phyloP scores from a whole-genome alignment of 2,888 invertebrate genomes.

The Blomia tropicalis region DNA sequence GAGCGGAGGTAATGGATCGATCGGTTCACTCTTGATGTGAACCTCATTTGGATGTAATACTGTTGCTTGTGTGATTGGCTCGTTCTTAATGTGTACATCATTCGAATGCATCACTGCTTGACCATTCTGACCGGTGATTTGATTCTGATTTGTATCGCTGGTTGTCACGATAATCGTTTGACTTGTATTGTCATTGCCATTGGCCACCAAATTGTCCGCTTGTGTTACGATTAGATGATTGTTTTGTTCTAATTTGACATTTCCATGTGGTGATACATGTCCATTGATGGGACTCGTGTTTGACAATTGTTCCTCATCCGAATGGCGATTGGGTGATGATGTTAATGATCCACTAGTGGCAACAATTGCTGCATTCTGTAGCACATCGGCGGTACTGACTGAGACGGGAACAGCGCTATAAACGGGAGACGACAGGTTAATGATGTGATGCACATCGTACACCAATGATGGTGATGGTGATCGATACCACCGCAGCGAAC shows the following conservation, averaged over 20 bases:
- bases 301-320: constrained; percentile 10
- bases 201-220: not conserved
- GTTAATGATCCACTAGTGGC: constrained; percentile 16
- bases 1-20: constrained; percentile 25
- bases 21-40: constrained; percentile 25
- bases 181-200: not conserved
- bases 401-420: constrained; percentile 19
- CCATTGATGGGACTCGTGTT: constrained; percentile 20
- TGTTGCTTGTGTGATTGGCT: not conserved
- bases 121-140: not conserved
- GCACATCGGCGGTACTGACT: constrained; percentile 16
- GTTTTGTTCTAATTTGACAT: not conserved
- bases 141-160: not conserved
- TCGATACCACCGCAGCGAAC: not conserved
- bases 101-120: not conserved
- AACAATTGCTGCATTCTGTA: constrained; percentile 19
- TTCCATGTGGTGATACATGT: constrained; percentile 14
- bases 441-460: not conserved
- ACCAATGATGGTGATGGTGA: not conserved
- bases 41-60: constrained; percentile 21
- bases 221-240: constrained; percentile 20
- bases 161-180: constrained; percentile 22
- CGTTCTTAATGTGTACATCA: not conserved
- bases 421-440: not conserved
- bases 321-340: constrained; percentile 15